Evolutionary conservation across 1,140 invertebrate species (phyloP), one percentile per base, ranked within the genome.

Genomic region (Rhopalosiphum padi): DNA sequence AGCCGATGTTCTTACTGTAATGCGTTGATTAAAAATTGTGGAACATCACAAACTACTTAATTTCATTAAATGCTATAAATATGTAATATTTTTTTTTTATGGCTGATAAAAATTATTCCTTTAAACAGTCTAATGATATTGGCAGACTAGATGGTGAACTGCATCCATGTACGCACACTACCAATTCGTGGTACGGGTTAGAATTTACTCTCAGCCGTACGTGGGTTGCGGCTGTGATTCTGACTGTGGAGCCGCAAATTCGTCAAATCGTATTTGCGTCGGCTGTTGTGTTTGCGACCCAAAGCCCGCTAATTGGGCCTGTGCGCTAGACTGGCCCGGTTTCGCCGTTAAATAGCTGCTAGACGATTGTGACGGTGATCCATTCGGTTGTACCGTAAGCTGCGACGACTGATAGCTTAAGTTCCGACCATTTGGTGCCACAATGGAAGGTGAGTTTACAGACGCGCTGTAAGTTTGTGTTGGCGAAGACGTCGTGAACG

Each of bases 401-500:
- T 90, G 53, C 53, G 53, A 48, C 9, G 60, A 11, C 1, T 89
- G 87, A 11, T 37, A 25, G 48, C 22, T 89, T 22, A 53, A 53
- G 22, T 37, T 89, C 3, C 87, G 48, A 35, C 48, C 87, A 21
- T 89, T 89, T 0, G 87, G 48, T 1, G n/a, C 5, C 18, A 22
- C n/a, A 22, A 53, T 51, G 1, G 48, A 51, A 53, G 48, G n/a
- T 1, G 87, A 23, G 48, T 37, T 89, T 22, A 30, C n/a, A 15
- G 87, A 89, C 87, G 87, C 87, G n/a, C 87, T 53, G 43, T 91
- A 91, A 23, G 21, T 82, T 37, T 83, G 91, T 18, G 21, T 35
- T 7, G 91, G 91, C 25, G 91, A 48, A 25, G 91, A 82, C 1
- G 91, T 93, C 23, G 91, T 93, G 25, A 93, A 93, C 22, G 91